Percentiles rank a stretch among this genome's conserved stretches.
phyloP scores from a whole-genome alignment of 2,113 vertebrate species.

The Blennius ocellaris region DNA sequence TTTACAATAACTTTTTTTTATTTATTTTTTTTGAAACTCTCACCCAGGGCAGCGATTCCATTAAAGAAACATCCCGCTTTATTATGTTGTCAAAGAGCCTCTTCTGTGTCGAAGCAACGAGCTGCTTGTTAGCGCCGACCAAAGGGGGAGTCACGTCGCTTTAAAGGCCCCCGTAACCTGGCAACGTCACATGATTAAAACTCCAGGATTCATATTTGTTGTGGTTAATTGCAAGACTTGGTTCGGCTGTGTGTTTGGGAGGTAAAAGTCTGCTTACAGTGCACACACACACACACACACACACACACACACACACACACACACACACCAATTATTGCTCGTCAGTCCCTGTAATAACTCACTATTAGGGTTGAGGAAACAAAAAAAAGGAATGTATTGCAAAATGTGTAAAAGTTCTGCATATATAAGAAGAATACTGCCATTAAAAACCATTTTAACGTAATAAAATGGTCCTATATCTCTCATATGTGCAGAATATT shows the following conservation, averaged over 20 bases:
- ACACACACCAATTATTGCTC: conserved; percentile 27
- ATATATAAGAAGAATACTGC: conserved; percentile 57
- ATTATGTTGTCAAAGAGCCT: conserved; percentile 45
- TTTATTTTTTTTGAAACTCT: not conserved
- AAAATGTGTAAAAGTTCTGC: conserved; percentile 42
- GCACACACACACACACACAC: conserved; percentile 25
- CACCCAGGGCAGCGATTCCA: conserved; percentile 23
- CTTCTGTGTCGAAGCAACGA: not conserved
- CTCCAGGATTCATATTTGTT: conserved; percentile 38
- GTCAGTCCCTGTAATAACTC: conserved; percentile 28
- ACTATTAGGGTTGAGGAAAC: not conserved
- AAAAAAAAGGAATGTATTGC: conserved; percentile 23
- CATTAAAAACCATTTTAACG: conserved; percentile 53
- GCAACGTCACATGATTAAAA: conserved; percentile 49
- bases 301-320: not conserved
- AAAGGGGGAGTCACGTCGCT: conserved; percentile 49
- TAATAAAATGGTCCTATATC: conserved; percentile 37
- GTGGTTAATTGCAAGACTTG: conserved; percentile 48
- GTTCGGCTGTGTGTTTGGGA: conserved; percentile 9
- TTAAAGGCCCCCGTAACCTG: conserved; percentile 41
- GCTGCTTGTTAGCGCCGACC: conserved; percentile 54
- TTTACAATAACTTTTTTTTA: conserved; percentile 5
- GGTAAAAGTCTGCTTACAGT: conserved; percentile 23
- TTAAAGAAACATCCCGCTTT: conserved; percentile 45
- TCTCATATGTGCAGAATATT: conserved; percentile 61